phyloP scores from a whole-genome alignment of 92 coral and sea anemone species.

The Palythoa grandis region DNA sequence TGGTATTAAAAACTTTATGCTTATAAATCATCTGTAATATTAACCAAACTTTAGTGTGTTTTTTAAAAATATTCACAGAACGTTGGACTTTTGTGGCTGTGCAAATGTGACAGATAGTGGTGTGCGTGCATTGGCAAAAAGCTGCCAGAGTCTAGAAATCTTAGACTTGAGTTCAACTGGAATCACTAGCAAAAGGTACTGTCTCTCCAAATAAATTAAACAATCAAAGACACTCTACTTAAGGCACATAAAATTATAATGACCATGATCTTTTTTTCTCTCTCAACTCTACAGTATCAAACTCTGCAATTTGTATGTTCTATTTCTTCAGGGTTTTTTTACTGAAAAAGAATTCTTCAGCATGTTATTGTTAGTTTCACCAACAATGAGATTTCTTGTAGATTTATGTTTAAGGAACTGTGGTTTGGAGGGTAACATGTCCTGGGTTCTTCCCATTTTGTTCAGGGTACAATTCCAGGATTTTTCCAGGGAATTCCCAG shows the following conservation, averaged over 20 bases:
- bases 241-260: neutral
- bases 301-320: no score
- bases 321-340: no score
- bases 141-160: constrained; percentile 79
- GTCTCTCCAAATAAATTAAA: neutral
- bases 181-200: constrained; percentile 68
- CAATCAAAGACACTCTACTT: neutral
- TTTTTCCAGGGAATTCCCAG: no score
- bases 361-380: no score
- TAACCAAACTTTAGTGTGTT: neutral
- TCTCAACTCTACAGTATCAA: no score
- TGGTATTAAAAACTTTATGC: neutral
- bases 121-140: constrained; percentile 84
- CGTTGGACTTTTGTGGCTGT: constrained; percentile 98
- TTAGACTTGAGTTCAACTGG: constrained; percentile 88
- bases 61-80: constrained; percentile 50
- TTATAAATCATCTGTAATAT: neutral
- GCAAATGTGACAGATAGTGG: constrained; percentile 91
- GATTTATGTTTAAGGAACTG: no score
- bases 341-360: no score
- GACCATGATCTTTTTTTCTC: no score
- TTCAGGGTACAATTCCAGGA: no score
- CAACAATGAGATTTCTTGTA: no score
- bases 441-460: no score
- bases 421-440: no score